These are phyloP conservation scores for Pelodiscus sinensis DNA, from an alignment of 2,113 vertebrate genomes.

Conservation along the genomic window DNA sequence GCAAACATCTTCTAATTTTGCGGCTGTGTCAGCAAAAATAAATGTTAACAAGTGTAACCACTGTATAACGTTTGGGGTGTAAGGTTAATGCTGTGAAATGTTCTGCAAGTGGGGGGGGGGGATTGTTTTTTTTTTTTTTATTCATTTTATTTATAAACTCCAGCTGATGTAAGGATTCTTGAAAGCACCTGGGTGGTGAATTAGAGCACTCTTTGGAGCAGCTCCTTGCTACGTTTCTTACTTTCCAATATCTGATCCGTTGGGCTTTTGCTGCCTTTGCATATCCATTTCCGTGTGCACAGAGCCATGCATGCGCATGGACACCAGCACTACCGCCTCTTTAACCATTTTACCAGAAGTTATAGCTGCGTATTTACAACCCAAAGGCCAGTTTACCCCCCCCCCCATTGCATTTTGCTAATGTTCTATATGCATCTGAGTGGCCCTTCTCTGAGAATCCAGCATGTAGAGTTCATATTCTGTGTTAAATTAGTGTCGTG, in stretches of 20 bases:
- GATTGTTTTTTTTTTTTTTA: neutral
- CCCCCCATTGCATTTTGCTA: too few relatives aligned
- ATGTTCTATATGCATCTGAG: neutral
- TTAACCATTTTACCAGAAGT: neutral
- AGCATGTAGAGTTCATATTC: neutral
- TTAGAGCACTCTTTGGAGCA: neutral
- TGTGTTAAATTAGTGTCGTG: neutral
- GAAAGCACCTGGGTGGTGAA: neutral
- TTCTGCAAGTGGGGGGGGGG: neutral
- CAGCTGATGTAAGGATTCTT: neutral
- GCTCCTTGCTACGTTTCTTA: neutral
- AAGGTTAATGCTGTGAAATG: constrained; percentile 11
- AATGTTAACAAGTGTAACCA: neutral
- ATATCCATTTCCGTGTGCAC: neutral
- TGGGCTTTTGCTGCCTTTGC: neutral
- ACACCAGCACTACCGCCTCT: neutral
- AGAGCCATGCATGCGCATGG: neutral
- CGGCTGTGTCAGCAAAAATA: neutral
- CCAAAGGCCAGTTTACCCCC: neutral
- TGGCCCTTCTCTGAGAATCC: neutral
- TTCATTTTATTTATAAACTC: neutral
- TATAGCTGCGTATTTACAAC: neutral
- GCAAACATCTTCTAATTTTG: neutral
- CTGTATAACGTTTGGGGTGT: neutral
- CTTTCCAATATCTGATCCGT: neutral